Conservation (phyloP, 2,113 vertebrate species). For the Boleophthalmus pectinirostris region DNA sequence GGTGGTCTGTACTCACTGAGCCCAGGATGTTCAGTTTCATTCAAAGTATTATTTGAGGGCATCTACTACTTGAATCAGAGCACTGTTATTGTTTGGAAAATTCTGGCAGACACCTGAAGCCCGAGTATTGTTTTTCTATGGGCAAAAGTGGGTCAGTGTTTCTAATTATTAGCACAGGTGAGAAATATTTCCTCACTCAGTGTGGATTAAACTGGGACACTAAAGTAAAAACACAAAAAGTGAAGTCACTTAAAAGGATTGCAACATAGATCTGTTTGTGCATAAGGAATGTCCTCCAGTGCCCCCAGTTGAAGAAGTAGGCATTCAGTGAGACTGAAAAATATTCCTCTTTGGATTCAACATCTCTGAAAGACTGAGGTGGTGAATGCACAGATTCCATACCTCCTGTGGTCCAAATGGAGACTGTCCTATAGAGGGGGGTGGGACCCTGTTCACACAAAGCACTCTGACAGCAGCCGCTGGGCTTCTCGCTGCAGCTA, state of each 20-base stretch:
- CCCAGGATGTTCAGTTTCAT: not conserved
- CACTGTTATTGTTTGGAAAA: not conserved
- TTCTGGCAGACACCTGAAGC: not conserved
- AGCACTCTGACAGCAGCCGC: conserved; percentile 39
- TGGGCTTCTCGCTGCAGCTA: conserved; percentile 64
- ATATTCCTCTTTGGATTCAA: not conserved
- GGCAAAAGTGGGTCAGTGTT: not conserved
- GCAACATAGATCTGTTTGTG: not conserved
- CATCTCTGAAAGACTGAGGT: not conserved
- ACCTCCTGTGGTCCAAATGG: conserved; percentile 33
- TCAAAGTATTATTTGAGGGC: not conserved
- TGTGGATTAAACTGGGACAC: not conserved
- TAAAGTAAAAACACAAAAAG: not conserved
- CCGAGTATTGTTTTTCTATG: not conserved
- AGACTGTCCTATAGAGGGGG: not conserved
- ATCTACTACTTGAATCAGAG: not conserved
- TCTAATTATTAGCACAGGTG: not conserved
- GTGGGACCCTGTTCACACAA: conserved; percentile 60
- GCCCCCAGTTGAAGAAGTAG: not conserved
- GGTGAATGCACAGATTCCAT: conserved; percentile 40
- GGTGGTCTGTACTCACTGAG: not conserved
- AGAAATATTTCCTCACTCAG: not conserved
- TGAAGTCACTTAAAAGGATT: not conserved
- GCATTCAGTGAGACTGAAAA: not conserved
- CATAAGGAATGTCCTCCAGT: not conserved